phyloP scores from a whole-genome alignment of 2,888 invertebrate genomes.

The Hedya salicella region DNA sequence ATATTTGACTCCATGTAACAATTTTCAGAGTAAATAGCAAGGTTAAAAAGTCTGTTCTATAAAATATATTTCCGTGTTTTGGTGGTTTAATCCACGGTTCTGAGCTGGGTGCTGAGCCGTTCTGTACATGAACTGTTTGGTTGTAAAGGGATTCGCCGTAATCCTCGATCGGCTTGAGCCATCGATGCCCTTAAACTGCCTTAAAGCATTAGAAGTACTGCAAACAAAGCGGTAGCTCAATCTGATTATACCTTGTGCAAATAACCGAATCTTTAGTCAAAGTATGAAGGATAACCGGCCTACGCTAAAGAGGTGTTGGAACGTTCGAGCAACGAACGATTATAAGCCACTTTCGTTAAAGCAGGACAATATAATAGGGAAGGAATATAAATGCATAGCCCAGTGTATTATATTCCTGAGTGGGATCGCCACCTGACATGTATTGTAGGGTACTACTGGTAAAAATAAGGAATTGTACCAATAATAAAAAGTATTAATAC shows the following conservation, averaged over 20 bases:
- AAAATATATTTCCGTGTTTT: slow-evolving; percentile 11
- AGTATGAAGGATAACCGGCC: slow-evolving; percentile 4
- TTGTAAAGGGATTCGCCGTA: slow-evolving; percentile 52
- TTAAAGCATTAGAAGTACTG: slow-evolving; percentile 40
- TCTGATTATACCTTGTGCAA: slow-evolving; percentile 23
- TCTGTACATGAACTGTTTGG: slow-evolving; percentile 45
- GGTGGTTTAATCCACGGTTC: slow-evolving; percentile 48
- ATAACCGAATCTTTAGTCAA: slow-evolving; percentile 23
- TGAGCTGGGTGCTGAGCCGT: slow-evolving; percentile 45
- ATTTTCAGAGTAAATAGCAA: too few species aligned
- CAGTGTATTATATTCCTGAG: too few species aligned
- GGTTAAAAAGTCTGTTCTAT: slow-evolving; percentile 45
- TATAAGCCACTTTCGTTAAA: neutral
- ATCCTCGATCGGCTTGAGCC: slow-evolving; percentile 45
- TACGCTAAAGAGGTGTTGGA: neutral
- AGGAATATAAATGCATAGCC: too few species aligned
- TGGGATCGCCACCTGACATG: too few species aligned
- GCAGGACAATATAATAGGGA: too few species aligned
- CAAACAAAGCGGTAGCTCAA: slow-evolving; percentile 40
- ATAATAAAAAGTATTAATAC: too few species aligned
- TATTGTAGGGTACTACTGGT: too few species aligned
- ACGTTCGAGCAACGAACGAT: neutral
- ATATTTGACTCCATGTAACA: too few species aligned
- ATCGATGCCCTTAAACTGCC: slow-evolving; percentile 38
- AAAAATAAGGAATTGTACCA: too few species aligned